Evolutionary conservation across 2,888 invertebrate species (phyloP).

Genomic region (Chrysolina haemoptera): DNA sequence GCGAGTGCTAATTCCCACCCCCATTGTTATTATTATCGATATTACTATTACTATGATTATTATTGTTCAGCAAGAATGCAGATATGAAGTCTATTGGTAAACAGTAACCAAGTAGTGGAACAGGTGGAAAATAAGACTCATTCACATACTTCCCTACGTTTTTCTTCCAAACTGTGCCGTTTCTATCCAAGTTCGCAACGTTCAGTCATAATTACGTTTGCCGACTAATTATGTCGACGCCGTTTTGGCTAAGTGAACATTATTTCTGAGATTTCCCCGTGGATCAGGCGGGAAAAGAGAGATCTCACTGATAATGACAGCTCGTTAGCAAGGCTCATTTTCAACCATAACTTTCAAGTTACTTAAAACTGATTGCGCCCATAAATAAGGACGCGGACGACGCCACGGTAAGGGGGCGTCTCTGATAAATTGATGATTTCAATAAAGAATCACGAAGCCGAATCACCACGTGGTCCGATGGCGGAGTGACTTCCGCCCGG

Average conservation of each 20-base stretch:
- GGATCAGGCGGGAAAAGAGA: constrained; percentile 28
- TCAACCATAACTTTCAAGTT: constrained; percentile 41
- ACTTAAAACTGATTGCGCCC: constrained; percentile 43
- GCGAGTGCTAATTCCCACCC: no score
- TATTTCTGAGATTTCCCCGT: constrained; percentile 34
- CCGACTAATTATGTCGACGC: constrained; percentile 41
- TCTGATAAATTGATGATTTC: constrained; percentile 47
- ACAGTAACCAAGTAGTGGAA: no score
- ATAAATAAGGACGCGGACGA: constrained; percentile 32
- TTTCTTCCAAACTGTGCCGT: neutral
- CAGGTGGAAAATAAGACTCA: no score
- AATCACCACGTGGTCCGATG: constrained; percentile 33
- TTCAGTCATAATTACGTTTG: constrained; percentile 37
- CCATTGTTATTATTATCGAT: no score
- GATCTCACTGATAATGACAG: constrained; percentile 24
- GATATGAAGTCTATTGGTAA: no score
- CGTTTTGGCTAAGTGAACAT: constrained; percentile 41
- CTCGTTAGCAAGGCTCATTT: constrained; percentile 42
- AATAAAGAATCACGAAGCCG: constrained; percentile 39
- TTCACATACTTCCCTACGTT: neutral
- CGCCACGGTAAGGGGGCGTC: constrained; percentile 20
- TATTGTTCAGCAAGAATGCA: no score
- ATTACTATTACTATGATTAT: no score
- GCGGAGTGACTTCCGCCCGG: constrained; percentile 28
- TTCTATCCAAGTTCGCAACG: constrained; percentile 5